Percentiles rank a stretch among this genome's conserved stretches.
phyloP scores from a whole-genome alignment of 2,797 vertebrate genomes.

The Gila robusta region DNA sequence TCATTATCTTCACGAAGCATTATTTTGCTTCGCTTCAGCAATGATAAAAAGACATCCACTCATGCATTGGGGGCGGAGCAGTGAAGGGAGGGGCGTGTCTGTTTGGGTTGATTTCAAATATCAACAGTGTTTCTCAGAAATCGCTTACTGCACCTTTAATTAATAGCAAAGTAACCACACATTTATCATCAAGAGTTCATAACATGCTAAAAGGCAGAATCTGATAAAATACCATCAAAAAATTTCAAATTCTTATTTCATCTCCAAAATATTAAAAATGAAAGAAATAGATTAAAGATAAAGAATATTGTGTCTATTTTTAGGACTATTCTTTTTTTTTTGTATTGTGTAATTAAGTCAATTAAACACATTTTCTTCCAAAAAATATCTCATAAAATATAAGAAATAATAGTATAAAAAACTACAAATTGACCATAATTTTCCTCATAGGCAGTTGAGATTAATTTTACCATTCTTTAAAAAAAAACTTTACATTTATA shows the following conservation, averaged over 20 bases:
- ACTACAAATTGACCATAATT: neutral
- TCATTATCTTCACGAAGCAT: neutral
- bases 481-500: neutral
- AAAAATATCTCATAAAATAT: neutral
- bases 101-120: neutral
- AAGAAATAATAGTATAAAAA: neutral
- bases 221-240: neutral
- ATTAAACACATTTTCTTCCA: neutral
- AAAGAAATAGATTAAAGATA: neutral
- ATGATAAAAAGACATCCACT: neutral
- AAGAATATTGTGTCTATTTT: neutral
- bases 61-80: neutral
- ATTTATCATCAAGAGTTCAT: neutral
- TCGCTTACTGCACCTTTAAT: neutral
- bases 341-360: neutral
- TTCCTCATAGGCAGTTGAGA: neutral
- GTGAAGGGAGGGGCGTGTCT: neutral
- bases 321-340: neutral
- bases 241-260: neutral
- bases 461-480: neutral
- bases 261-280: neutral
- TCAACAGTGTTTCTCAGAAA: neutral
- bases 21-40: neutral
- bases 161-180: neutral
- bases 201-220: neutral